These are phyloP conservation scores for Diorhabda elongata DNA, from an alignment of 1,140 invertebrate species.

Conservation along the genomic window DNA sequence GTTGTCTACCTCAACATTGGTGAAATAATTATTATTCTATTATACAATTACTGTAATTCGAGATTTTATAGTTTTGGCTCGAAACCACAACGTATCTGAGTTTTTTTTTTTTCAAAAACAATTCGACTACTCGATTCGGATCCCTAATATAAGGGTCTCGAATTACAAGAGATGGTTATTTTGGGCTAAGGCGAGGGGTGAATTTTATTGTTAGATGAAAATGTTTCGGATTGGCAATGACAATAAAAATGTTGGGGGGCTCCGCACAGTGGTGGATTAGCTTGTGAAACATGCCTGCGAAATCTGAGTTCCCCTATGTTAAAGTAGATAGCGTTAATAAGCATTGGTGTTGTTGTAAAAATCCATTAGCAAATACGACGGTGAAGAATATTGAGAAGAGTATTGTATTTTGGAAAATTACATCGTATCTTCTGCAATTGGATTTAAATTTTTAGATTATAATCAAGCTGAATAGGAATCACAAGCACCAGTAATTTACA, in stretches of 20 bases:
- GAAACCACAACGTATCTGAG: not conserved
- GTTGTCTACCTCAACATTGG: not conserved
- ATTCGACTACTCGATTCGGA: not conserved
- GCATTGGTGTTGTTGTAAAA: too few species aligned
- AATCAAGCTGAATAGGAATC: too few species aligned
- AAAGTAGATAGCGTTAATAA: too few species aligned
- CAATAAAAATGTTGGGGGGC: constrained; percentile 1
- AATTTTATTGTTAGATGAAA: constrained; percentile 5
- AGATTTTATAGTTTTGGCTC: not conserved
- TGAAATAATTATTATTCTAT: not conserved
- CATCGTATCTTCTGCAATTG: too few species aligned
- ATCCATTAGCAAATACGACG: too few species aligned
- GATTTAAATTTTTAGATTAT: too few species aligned
- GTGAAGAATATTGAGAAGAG: too few species aligned
- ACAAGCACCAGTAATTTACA: too few species aligned
- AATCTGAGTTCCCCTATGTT: too few species aligned
- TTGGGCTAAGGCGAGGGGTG: constrained; percentile 4
- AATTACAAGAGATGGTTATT: constrained; percentile 3
- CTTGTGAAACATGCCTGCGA: not conserved
- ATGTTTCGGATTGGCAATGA: not conserved
- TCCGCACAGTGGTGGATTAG: not conserved
- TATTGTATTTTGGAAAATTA: too few species aligned
- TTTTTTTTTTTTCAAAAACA: not conserved
- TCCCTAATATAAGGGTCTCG: not conserved
- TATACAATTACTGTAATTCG: constrained; percentile 2